Base-by-base conservation (phyloP, 2,113 vertebrate species). In the Setophaga petechia region DNA sequence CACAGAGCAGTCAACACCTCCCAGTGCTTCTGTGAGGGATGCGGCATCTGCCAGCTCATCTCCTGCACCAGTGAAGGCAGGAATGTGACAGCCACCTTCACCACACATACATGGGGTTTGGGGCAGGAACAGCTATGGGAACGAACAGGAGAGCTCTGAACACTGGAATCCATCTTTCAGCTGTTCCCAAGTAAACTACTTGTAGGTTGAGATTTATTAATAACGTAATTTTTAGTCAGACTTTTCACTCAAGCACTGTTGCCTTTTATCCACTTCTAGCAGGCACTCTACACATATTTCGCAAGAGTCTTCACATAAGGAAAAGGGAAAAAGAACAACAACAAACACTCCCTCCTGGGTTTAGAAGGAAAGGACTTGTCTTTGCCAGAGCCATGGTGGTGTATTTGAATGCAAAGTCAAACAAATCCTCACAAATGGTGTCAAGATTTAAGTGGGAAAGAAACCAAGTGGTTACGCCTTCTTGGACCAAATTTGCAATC, bases 251-350 rank as follows among this genome's bases (percentile, higher is more conserved):
- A 35, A 80, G 41, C 6, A 66, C n/a, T 69, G 57, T 33, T 82
- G 90, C 24, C 73, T 89, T 96, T 97, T 74, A 92, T 88, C 72
- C 55, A 58, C 47, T 92, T 81, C 61, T 66, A 83, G 63, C 31
- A 90, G 46, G 37, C 72, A 59, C 59, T 83, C 69, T 25, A 22
- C 3, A 4, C 35, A 11, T 49, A 81, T 78, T 90, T 63, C 83
- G 33, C 58, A 63, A 67, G 39, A 85, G 55, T 52, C n/a, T 90
- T 93, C 92, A 81, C 39, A 61, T 75, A 89, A 59, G 39, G 59
- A 71, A 41, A 78, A 72, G 62, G 6, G 13, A 58, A 84, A 68
- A 88, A 39, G 37, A 39, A 71, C 68, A 30, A 59, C 41, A 59
- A 68, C 57, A 80, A 44, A 35, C 66, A 55, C 31, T 58, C 83